Conservation (phyloP, 2,797 vertebrate species). For the Syngnathus acus region DNA sequence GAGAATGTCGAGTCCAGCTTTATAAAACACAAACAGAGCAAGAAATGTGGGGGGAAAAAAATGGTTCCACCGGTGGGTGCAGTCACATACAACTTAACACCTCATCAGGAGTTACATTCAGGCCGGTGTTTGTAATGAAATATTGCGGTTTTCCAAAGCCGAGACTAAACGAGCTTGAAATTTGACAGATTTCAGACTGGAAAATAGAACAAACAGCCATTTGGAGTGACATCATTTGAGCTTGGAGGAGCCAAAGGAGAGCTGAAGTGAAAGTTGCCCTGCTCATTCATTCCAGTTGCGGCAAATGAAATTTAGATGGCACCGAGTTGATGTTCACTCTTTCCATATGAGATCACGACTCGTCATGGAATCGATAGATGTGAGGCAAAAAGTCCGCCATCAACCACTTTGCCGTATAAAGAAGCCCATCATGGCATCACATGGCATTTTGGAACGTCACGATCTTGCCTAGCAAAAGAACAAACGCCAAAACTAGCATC, state of each 20-base stretch:
- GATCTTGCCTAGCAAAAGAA: background rate
- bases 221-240: constrained; percentile 2
- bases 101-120: constrained; percentile 1
- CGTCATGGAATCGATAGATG: background rate
- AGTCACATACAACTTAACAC: background rate
- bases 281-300: background rate
- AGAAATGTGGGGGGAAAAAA: constrained; percentile 3
- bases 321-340: background rate
- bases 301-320: background rate
- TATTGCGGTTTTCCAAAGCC: background rate
- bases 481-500: background rate
- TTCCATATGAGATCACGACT: background rate
- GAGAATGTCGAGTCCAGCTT: background rate
- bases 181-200: constrained; percentile 6
- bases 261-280: background rate
- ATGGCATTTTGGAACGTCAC: background rate
- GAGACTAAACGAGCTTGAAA: background rate
- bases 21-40: background rate
- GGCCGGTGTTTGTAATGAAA: background rate
- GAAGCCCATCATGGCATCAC: no score
- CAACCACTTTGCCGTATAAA: no score
- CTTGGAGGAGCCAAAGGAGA: constrained; percentile 2
- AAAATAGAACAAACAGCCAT: constrained; percentile 4
- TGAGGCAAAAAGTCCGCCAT: no score
- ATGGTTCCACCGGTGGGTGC: constrained; percentile 12